Evolutionary conservation across 2,113 vertebrate species (phyloP).

Genomic region (Monopterus albus): DNA sequence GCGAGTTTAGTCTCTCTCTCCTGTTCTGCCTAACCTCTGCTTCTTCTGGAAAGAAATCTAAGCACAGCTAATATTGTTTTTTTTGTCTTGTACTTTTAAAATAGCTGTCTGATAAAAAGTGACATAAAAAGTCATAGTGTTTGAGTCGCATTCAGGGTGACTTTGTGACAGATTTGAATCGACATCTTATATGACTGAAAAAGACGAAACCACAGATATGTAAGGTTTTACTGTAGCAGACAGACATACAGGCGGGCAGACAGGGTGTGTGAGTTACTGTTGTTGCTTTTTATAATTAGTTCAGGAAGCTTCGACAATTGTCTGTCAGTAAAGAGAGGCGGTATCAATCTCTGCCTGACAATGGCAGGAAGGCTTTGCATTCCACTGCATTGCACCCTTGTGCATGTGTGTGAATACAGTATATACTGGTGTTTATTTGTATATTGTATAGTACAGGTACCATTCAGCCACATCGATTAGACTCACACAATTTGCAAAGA

Average conservation of each 20-base stretch:
- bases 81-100: no score
- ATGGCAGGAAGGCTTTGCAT: slow-evolving; percentile 91
- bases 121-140: neutral
- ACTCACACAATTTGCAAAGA: slow-evolving; percentile 10
- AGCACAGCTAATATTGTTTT: no score
- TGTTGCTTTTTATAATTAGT: slow-evolving; percentile 99
- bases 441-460: slow-evolving; percentile 10
- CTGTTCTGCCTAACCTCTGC: neutral
- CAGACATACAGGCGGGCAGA: slow-evolving; percentile 42
- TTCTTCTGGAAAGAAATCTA: neutral
- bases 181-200: neutral
- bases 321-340: slow-evolving; percentile 95
- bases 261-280: slow-evolving; percentile 90
- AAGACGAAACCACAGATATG: no score
- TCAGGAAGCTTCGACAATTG: slow-evolving; percentile 98
- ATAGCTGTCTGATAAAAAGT: no score
- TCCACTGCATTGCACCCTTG: slow-evolving; percentile 38
- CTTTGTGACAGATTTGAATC: neutral
- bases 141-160: neutral
- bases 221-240: neutral
- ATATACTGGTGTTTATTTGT: slow-evolving; percentile 31
- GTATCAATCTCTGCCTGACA: slow-evolving; percentile 97
- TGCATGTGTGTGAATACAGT: slow-evolving; percentile 22
- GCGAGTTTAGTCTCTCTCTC: slow-evolving; percentile 32
- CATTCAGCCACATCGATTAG: slow-evolving; percentile 6